Conservation (phyloP, 2,888 invertebrate species). For the Drosophila rellima region DNA sequence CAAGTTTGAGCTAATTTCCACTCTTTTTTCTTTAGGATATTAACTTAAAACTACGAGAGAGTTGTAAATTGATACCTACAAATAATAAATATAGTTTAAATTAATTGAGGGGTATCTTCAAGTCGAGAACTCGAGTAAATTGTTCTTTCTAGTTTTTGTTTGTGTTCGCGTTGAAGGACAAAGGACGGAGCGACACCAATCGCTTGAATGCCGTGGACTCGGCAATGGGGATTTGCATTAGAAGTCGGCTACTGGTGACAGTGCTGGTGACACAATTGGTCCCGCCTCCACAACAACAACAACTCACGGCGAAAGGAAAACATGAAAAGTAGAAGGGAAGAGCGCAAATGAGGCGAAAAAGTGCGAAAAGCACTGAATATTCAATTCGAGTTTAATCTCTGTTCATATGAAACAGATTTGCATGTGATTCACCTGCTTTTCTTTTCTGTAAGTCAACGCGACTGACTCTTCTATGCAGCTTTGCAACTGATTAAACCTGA, state of each 20-base stretch:
- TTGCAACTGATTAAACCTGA: conserved; percentile 9
- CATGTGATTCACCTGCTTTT: conserved; percentile 13
- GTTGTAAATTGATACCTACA: too few relatives aligned
- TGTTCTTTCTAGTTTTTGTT: conserved; percentile 35
- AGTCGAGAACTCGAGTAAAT: not conserved
- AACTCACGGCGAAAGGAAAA: too few relatives aligned
- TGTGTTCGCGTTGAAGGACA: conserved; percentile 17
- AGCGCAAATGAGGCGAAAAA: conserved; percentile 25
- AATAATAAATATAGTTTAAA: not conserved
- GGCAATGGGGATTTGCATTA: conserved; percentile 61
- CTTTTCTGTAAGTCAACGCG: too few relatives aligned
- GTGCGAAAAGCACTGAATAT: conserved; percentile 35
- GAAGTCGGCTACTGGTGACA: conserved; percentile 4
- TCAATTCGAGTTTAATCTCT: conserved; percentile 42
- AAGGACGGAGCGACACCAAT: conserved; percentile 38
- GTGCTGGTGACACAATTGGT: conserved; percentile 31
- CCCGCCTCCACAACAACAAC: conserved; percentile 19
- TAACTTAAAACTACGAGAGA: too few relatives aligned
- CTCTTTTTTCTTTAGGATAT: too few relatives aligned
- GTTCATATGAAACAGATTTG: conserved; percentile 50
- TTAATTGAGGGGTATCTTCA: not conserved
- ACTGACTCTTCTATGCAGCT: conserved; percentile 2
- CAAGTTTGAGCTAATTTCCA: too few relatives aligned
- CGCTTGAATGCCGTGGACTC: conserved; percentile 44
- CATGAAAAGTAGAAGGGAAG: not conserved